Percentiles rank a stretch among this genome's conserved stretches.
phyloP scores from a whole-genome alignment of 2,888 invertebrate species.

The Eupithecia abbreviata region DNA sequence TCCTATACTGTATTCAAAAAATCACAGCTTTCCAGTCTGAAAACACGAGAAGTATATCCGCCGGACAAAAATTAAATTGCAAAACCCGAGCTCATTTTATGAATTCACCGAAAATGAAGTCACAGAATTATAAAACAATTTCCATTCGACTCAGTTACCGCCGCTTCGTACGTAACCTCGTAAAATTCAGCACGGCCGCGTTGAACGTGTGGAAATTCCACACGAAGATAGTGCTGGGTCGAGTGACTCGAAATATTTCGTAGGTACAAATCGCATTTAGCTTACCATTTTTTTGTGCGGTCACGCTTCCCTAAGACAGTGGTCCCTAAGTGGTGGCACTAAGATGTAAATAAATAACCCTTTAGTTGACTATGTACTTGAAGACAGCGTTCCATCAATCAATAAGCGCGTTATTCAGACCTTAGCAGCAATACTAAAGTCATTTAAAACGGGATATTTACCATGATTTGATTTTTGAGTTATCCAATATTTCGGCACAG shows the following conservation, averaged over 20 bases:
- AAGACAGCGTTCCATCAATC: neutral
- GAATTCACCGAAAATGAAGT: constrained; percentile 44
- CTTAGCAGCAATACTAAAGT: too few species aligned
- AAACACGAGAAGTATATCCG: constrained; percentile 11
- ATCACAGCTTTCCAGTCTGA: constrained; percentile 4
- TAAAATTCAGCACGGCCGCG: constrained; percentile 40
- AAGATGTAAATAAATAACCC: neutral
- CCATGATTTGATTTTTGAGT: too few species aligned
- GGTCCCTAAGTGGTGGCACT: neutral
- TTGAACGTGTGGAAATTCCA: constrained; percentile 26
- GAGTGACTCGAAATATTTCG: constrained; percentile 4
- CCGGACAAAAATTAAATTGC: constrained; percentile 38
- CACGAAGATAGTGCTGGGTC: constrained; percentile 21
- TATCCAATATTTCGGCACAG: too few species aligned
- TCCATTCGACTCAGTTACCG: constrained; percentile 43
- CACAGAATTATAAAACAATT: constrained; percentile 47
- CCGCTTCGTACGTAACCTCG: constrained; percentile 42
- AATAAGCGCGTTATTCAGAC: neutral
- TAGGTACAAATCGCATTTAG: neutral
- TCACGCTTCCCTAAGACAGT: neutral
- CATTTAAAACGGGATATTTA: too few species aligned
- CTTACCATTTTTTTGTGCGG: neutral
- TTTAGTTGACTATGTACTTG: neutral
- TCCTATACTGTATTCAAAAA: neutral
- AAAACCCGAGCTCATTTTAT: constrained; percentile 39